phyloP scores from a whole-genome alignment of 2,797 vertebrate species.

The Danio jaintianensis region DNA sequence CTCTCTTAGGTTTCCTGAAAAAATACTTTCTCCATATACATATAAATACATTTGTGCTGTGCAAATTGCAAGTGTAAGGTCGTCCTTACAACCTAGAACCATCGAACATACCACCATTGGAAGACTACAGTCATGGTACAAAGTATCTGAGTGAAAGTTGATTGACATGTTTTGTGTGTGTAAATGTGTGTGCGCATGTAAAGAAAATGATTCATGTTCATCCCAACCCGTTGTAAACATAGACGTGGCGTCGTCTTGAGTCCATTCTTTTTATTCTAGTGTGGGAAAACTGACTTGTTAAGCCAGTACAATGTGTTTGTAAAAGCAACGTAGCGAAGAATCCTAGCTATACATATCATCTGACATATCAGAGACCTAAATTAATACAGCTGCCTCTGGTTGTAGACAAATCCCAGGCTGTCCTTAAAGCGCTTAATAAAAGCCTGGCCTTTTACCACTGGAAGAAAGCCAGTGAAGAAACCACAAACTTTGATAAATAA shows the following conservation, averaged over 20 bases:
- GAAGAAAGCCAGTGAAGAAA: constrained; percentile 54
- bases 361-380: constrained; percentile 45
- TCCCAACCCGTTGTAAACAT: constrained; percentile 44
- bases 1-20: constrained; percentile 64
- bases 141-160: constrained; percentile 29
- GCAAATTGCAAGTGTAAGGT: constrained; percentile 75
- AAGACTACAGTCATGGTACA: constrained; percentile 46
- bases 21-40: constrained; percentile 73
- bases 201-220: constrained; percentile 18
- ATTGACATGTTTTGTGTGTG: constrained; percentile 26
- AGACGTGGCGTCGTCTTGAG: constrained; percentile 27
- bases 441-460: constrained; percentile 69
- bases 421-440: constrained; percentile 58
- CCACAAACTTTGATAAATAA: constrained; percentile 90
- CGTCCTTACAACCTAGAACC: constrained; percentile 53
- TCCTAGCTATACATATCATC: constrained; percentile 34
- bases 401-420: constrained; percentile 41
- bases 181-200: constrained; percentile 25
- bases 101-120: constrained; percentile 53
- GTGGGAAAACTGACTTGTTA: constrained; percentile 23
- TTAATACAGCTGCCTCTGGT: constrained; percentile 47
- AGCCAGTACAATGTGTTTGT: constrained; percentile 17
- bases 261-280: constrained; percentile 35
- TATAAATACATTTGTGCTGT: constrained; percentile 77
- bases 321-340: constrained; percentile 31